Evolutionary conservation across 2,113 vertebrate species (phyloP).

Genomic region (Percina caprodes): DNA sequence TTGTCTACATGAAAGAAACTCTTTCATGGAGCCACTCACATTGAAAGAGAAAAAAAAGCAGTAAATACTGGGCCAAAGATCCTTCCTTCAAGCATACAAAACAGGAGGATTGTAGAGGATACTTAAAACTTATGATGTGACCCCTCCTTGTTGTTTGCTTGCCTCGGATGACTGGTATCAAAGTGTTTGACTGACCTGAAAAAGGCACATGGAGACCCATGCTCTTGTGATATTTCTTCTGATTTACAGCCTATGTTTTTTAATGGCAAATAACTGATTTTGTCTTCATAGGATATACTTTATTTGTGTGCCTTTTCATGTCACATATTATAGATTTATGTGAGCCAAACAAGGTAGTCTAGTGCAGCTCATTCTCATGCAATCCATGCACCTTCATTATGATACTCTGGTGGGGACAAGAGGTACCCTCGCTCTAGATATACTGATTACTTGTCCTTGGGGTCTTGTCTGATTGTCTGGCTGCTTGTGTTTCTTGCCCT

Average conservation of each 20-base stretch:
- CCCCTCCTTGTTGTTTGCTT: neutral
- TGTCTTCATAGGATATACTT: neutral
- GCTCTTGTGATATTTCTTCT: neutral
- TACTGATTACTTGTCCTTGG: slow-evolving; percentile 78
- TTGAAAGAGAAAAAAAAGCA: neutral
- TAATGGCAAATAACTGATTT: no score
- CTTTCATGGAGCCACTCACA: neutral
- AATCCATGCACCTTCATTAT: slow-evolving; percentile 57
- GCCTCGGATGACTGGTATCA: neutral
- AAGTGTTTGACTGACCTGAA: neutral
- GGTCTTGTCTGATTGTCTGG: slow-evolving; percentile 21
- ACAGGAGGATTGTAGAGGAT: neutral
- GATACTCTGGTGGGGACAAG: slow-evolving; percentile 60
- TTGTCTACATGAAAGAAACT: slow-evolving; percentile 5
- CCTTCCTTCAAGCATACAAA: slow-evolving; percentile 11
- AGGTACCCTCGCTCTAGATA: slow-evolving; percentile 60
- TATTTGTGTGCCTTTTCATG: neutral
- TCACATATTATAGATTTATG: neutral
- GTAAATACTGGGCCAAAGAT: slow-evolving; percentile 4
- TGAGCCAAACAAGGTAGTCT: neutral
- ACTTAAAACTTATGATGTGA: neutral
- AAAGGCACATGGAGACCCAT: neutral
- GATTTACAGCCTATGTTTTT: neutral
- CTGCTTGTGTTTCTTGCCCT: neutral
- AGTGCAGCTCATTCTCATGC: slow-evolving; percentile 37